These are phyloP conservation scores for Anastrepha ludens DNA, from an alignment of 1,140 invertebrate genomes.

Conservation along the genomic window DNA sequence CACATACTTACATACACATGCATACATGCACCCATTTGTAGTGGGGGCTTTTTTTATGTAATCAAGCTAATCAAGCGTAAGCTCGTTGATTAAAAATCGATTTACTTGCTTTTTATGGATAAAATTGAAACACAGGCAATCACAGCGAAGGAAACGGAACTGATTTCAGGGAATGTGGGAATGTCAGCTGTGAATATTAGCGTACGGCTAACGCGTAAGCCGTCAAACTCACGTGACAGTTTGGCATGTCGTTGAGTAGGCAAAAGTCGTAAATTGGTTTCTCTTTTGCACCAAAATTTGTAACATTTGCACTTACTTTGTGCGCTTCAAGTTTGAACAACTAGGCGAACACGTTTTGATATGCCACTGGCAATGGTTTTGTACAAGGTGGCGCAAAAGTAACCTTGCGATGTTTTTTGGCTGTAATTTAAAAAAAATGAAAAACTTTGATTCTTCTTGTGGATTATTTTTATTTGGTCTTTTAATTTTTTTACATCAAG, in stretches of 20 bases:
- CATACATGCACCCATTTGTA: not conserved
- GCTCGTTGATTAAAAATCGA: conserved; percentile 42
- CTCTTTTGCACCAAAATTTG: not conserved
- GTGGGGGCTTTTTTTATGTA: not conserved
- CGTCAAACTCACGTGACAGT: not conserved
- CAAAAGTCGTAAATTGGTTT: not conserved
- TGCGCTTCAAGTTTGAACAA: too few species aligned
- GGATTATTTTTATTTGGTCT: too few species aligned
- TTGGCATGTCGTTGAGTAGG: not conserved
- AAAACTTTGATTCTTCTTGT: too few species aligned
- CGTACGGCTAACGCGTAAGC: not conserved
- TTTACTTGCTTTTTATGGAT: not conserved
- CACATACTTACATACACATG: not conserved
- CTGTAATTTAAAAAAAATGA: too few species aligned
- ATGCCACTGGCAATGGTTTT: too few species aligned
- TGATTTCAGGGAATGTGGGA: not conserved
- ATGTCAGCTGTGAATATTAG: conserved; percentile 2
- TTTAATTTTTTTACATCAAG: too few species aligned
- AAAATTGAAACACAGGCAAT: not conserved
- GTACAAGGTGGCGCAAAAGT: too few species aligned
- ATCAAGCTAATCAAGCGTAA: conserved; percentile 42
- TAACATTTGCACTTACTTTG: too few species aligned
- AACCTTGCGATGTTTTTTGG: too few species aligned
- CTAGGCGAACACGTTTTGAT: too few species aligned
- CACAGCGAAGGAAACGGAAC: not conserved